These are phyloP conservation scores for Stichodactyla helianthus DNA, from an alignment of 64 coral and sea anemone genomes.

Conservation along the genomic window DNA sequence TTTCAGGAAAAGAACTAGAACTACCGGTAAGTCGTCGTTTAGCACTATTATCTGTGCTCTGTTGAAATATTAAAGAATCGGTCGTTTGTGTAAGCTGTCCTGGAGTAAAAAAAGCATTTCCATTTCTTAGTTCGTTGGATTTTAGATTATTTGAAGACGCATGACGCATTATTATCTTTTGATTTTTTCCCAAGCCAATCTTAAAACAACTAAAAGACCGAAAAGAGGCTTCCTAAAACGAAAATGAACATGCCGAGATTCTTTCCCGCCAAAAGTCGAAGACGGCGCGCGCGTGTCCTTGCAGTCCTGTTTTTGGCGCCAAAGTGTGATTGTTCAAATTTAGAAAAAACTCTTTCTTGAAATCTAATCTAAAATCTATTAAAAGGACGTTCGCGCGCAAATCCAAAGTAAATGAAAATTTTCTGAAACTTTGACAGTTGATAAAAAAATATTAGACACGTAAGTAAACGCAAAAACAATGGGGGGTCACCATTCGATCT, in stretches of 20 bases:
- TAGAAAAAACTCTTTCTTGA: no score
- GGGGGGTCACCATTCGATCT: no score
- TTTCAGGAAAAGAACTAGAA: constrained; percentile 1
- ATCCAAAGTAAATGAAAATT: no score
- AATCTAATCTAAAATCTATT: no score
- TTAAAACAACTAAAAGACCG: background rate
- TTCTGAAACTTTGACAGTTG: no score
- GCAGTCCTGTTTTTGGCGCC: background rate
- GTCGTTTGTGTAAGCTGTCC: background rate
- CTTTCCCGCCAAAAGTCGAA: background rate
- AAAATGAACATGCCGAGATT: background rate
- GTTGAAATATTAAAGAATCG: background rate
- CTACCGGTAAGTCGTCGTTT: background rate
- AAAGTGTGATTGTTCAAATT: background rate
- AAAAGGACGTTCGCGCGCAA: no score
- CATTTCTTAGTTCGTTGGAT: background rate
- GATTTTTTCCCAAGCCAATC: background rate
- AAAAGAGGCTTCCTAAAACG: background rate
- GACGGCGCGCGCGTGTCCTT: background rate
- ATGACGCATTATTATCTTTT: background rate
- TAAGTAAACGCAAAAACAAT: no score
- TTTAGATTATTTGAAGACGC: background rate
- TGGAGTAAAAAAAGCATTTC: background rate
- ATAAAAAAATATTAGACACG: no score
- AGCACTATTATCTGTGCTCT: background rate